Conservation (phyloP, 2,888 invertebrate genomes). For the Cancer borealis region DNA sequence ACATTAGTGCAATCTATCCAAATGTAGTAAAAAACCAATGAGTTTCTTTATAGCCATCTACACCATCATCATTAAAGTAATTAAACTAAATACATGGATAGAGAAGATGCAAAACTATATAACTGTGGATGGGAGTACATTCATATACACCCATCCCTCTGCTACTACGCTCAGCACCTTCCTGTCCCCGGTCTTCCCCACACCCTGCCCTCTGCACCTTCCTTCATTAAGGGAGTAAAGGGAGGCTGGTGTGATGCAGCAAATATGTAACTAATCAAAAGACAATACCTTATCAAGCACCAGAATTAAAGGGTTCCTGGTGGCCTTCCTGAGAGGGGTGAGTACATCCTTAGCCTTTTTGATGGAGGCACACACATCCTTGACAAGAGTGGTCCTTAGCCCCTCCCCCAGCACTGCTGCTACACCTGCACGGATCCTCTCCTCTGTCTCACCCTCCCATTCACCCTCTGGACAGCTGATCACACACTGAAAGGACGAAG, state of each 20-base stretch:
- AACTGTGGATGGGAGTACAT: too few relatives aligned
- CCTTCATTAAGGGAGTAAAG: too few relatives aligned
- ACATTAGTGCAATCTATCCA: too few relatives aligned
- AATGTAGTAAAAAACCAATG: too few relatives aligned
- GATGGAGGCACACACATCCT: slow-evolving; percentile 55
- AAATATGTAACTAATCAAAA: background rate
- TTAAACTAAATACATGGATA: background rate
- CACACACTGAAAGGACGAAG: slow-evolving; percentile 29
- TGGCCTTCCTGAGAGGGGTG: slow-evolving; percentile 58
- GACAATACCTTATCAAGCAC: slow-evolving; percentile 77
- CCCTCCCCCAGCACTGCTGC: slow-evolving; percentile 59
- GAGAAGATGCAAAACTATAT: too few relatives aligned
- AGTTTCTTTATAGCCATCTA: too few relatives aligned
- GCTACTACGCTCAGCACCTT: too few relatives aligned
- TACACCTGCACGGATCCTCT: slow-evolving; percentile 57
- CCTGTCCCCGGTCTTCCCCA: too few relatives aligned
- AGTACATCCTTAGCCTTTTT: slow-evolving; percentile 76
- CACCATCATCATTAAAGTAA: too few relatives aligned
- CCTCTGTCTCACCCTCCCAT: slow-evolving; percentile 17
- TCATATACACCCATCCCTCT: too few relatives aligned
- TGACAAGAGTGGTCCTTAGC: slow-evolving; percentile 55
- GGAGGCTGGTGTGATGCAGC: background rate
- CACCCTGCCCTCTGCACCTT: too few relatives aligned
- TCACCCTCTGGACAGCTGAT: slow-evolving; percentile 61
- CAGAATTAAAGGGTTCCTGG: slow-evolving; percentile 78